A percentile compares a stretch with the other conserved stretches of the same genome.
Conservation (phyloP, 2,797 vertebrate species). For the Enoplosus armatus region DNA sequence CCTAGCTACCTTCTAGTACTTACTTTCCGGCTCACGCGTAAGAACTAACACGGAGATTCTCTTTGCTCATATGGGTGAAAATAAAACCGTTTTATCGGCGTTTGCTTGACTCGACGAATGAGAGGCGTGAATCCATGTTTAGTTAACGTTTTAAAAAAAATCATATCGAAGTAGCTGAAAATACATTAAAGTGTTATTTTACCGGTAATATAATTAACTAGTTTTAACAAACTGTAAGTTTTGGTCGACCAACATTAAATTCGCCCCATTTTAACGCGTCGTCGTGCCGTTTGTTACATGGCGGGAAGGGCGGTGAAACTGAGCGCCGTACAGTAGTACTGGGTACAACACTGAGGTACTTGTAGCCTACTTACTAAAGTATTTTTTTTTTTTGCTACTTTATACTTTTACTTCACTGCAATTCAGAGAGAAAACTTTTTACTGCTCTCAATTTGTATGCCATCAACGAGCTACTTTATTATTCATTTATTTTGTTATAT, state of each 20-base stretch:
- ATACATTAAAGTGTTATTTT: accelerated
- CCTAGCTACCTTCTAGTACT: conserved; percentile 60
- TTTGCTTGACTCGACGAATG: accelerated
- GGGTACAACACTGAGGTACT: neutral
- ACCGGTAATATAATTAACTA: accelerated
- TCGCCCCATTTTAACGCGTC: neutral
- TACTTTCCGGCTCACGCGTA: conserved; percentile 42
- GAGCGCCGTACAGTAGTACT: no score
- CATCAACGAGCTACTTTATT: no score
- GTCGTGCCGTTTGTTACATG: neutral
- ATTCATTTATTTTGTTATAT: neutral
- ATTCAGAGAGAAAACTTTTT: neutral
- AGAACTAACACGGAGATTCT: conserved; percentile 70
- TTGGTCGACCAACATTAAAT: conserved; percentile 62
- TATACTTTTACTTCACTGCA: neutral
- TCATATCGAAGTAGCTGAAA: accelerated
- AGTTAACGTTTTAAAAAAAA: accelerated
- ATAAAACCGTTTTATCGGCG: accelerated
- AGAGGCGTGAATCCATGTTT: accelerated
- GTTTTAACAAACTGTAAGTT: conserved; percentile 12
- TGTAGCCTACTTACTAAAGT: neutral
- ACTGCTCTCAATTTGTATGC: no score
- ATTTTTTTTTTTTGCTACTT: neutral
- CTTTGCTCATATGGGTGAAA: accelerated
- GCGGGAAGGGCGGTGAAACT: neutral